A percentile compares a stretch with the other conserved stretches of the same genome.
These are phyloP conservation scores for Baccha elongata DNA, from an alignment of 2,888 invertebrate species.

Conservation along the genomic window DNA sequence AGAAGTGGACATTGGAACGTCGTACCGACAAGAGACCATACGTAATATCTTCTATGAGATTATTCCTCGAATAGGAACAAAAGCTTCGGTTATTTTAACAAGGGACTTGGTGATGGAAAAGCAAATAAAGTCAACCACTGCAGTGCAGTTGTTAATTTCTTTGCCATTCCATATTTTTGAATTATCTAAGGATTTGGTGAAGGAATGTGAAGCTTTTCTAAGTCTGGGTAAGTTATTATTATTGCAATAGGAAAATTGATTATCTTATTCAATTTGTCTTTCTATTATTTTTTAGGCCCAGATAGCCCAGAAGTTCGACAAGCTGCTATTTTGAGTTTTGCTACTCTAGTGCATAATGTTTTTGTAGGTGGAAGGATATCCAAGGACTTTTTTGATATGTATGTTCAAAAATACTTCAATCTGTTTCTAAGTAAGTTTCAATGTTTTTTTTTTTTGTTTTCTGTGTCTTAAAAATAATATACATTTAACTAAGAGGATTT, in stretches of 20 bases:
- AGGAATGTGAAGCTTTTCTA: constrained; percentile 84
- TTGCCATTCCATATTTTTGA: constrained; percentile 88
- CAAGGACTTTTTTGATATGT: constrained; percentile 87
- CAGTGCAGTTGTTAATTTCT: constrained; percentile 86
- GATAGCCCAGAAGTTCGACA: constrained; percentile 85
- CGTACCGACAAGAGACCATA: constrained; percentile 89
- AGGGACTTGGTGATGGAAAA: constrained; percentile 85
- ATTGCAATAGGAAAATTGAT: not conserved
- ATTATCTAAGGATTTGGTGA: constrained; percentile 83
- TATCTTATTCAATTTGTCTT: not conserved
- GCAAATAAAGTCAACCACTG: constrained; percentile 86
- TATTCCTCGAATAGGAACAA: constrained; percentile 87
- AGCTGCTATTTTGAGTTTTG: constrained; percentile 87
- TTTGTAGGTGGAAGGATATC: constrained; percentile 83
- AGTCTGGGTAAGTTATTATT: constrained; percentile 78
- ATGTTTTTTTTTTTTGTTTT: not conserved
- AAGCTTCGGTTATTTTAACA: constrained; percentile 86
- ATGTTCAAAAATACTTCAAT: constrained; percentile 88
- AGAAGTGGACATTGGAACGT: constrained; percentile 86
- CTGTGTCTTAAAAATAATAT: no score
- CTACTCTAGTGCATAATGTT: constrained; percentile 87
- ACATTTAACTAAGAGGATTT: no score
- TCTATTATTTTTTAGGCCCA: constrained; percentile 76
- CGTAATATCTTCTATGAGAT: constrained; percentile 89
- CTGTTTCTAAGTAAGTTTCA: constrained; percentile 86